These are phyloP conservation scores for Nerophis lumbriciformis DNA, from an alignment of 2,113 vertebrate species.

Conservation along the genomic window DNA sequence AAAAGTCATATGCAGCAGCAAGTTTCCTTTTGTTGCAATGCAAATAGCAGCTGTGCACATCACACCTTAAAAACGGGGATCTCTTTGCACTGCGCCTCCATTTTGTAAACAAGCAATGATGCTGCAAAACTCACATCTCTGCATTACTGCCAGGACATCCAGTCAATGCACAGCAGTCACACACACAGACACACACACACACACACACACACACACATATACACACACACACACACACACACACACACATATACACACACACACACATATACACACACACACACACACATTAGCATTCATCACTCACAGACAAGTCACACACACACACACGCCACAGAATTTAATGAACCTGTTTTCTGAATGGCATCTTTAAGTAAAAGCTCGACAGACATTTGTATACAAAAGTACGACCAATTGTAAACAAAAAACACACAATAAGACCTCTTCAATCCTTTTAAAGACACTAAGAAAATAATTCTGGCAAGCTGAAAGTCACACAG, in stretches of 20 bases:
- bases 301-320: conserved; percentile 22
- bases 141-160: conserved; percentile 30
- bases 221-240: conserved; percentile 27
- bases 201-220: background rate
- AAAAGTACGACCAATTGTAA: no score
- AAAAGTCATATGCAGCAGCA: background rate
- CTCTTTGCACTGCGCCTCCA: conserved; percentile 10
- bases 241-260: conserved; percentile 16
- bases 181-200: conserved; percentile 6
- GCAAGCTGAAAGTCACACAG: no score
- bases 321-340: background rate
- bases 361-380: background rate
- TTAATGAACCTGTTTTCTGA: background rate
- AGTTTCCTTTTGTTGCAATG: background rate
- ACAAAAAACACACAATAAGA: no score
- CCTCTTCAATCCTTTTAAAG: no score
- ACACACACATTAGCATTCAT: conserved; percentile 20
- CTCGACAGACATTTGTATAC: background rate
- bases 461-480: no score
- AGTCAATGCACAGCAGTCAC: conserved; percentile 22
- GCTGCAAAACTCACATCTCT: conserved; percentile 36
- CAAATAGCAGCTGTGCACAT: background rate
- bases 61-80: conserved; percentile 15
- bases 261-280: conserved; percentile 10
- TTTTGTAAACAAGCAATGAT: conserved; percentile 16